Conservation (phyloP, 1,140 invertebrate genomes). For the Drosophila mayri region DNA sequence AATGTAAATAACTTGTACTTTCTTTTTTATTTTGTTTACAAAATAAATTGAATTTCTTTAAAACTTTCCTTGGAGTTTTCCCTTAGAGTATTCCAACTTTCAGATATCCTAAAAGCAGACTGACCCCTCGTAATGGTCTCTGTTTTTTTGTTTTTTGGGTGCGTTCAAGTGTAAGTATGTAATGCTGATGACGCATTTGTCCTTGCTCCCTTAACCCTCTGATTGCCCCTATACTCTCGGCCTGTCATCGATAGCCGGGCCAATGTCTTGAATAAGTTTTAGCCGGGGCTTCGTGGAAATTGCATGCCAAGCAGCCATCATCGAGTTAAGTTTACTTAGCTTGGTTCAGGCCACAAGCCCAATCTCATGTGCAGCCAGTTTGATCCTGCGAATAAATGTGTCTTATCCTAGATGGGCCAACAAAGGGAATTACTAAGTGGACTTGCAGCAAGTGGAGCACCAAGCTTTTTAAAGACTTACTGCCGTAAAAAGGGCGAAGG, state of each 20-base stretch:
- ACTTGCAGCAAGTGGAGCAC: conserved; percentile 12
- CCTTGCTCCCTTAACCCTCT: conserved; percentile 10
- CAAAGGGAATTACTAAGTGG: conserved; percentile 68
- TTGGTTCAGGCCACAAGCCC: conserved; percentile 41
- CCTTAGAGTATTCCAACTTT: conserved; percentile 30
- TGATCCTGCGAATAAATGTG: conserved; percentile 44
- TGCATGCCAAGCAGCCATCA: conserved; percentile 64
- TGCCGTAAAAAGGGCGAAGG: conserved; percentile 21
- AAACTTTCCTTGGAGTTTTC: neutral
- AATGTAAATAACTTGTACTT: neutral
- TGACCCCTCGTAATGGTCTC: conserved; percentile 27
- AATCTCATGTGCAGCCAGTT: conserved; percentile 49
- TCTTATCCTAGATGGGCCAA: conserved; percentile 28
- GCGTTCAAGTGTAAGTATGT: conserved; percentile 60
- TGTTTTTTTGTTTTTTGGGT: conserved; percentile 40
- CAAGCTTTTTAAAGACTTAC: conserved; percentile 22
- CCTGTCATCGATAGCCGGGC: conserved; percentile 48
- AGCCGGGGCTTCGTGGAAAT: conserved; percentile 48
- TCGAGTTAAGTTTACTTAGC: conserved; percentile 57
- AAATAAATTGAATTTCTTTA: neutral
- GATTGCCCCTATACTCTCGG: conserved; percentile 22
- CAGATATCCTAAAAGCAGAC: neutral
- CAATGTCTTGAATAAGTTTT: conserved; percentile 58
- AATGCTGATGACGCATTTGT: conserved; percentile 60
- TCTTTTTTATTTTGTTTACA: neutral